Evolutionary conservation across 2,113 vertebrate genomes (phyloP), one percentile per base, ranked within the genome.

Genomic region (Hippocampus guttulatus): DNA sequence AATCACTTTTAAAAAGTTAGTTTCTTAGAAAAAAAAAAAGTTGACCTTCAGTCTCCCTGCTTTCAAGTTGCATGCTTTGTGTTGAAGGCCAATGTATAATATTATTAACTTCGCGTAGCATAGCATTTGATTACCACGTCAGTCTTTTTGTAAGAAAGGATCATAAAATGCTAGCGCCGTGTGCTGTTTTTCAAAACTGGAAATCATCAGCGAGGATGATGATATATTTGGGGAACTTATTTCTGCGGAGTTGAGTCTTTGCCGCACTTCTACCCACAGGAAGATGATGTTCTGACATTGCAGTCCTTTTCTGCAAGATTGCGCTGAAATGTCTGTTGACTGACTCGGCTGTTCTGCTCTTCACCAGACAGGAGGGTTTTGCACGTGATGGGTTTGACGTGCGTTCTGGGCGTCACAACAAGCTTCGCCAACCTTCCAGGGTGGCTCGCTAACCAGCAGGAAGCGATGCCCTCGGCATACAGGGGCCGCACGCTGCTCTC

Each of bases 401-500:
- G 87, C 16, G 27, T 92, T 15, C 8, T 94, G 77, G 93, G 93
- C 8, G 74, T 84, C 27, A 81, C 85, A 0, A 2, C 84, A 0
- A 8, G 85, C 7, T 76, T 93, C 0, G 15, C 82, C 9, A 73
- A 85, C 71, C 80, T 89, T n/a, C 47, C 80, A 0, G 2, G 47
- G 0, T 20, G 8, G 63, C 41, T 67, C 1, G 66, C 67, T 0
- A 0, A 10, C 0, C 16, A 18, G 0, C 78, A 69, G 1, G 80
- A 87, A 0, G 15, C 23, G 0, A 25, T 18, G 27, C 52, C 76
- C 0, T 55, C 5, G 0, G 25, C 8, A 8, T 92, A 95, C 78
- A 88, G 1, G 67, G 88, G 93, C 21, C 92, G 95, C 18, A 57
- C 83, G 0, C 87, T 98, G 72, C 92, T 98, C 11, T 84, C 91